Percentiles rank a stretch among this genome's conserved stretches.
phyloP scores from a whole-genome alignment of 2,797 vertebrate species.

The Loriculus beryllinus region DNA sequence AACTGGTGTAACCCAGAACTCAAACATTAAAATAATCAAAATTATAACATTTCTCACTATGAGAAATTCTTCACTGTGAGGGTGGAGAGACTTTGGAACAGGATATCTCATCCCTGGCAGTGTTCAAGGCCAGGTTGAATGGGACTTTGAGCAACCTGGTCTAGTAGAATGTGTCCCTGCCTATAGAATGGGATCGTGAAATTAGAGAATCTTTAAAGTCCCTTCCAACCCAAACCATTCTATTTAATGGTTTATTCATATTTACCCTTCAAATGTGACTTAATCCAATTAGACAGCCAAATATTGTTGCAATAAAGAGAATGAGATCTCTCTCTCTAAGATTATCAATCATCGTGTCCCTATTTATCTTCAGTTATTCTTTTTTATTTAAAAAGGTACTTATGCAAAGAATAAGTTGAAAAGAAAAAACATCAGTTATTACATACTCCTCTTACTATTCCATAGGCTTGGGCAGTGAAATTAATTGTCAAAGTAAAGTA shows the following conservation, averaged over 20 bases:
- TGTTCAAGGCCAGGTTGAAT: neutral
- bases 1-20: neutral
- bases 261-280: neutral
- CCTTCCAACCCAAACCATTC: neutral
- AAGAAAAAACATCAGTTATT: neutral
- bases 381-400: neutral
- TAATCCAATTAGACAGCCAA: neutral
- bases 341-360: neutral
- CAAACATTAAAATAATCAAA: neutral
- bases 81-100: neutral
- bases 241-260: too few relatives aligned
- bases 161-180: neutral
- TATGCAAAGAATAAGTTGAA: neutral
- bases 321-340: neutral
- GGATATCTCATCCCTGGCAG: neutral
- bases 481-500: neutral
- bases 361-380: neutral
- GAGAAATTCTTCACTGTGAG: neutral
- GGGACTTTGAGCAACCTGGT: neutral
- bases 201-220: neutral
- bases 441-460: neutral
- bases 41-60: neutral
- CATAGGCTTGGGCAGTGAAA: neutral
- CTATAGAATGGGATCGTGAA: neutral
- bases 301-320: neutral